Evolutionary conservation across 2,888 invertebrate species (phyloP).

Genomic region (Macrophya annulata): DNA sequence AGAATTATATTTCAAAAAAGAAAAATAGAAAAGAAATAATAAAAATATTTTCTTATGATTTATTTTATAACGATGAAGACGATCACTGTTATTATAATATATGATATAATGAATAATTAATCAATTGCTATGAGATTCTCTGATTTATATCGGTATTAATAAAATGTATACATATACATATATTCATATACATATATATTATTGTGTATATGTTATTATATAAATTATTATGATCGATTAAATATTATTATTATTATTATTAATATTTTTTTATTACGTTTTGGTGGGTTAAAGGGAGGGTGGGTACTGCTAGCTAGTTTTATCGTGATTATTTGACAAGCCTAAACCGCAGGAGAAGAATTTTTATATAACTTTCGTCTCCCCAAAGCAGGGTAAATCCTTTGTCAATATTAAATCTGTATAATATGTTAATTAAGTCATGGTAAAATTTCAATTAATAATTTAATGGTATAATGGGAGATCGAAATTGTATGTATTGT

Average conservation of each 20-base stretch:
- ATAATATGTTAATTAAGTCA: background rate
- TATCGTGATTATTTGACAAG: constrained; percentile 59
- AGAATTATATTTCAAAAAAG: background rate
- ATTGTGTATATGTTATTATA: constrained; percentile 57
- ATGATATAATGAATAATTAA: background rate
- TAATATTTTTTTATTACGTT: constrained; percentile 63
- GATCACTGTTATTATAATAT: background rate
- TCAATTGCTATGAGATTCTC: constrained; percentile 23
- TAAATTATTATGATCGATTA: constrained; percentile 70
- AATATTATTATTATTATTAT: constrained; percentile 68
- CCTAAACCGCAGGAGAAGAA: constrained; percentile 68
- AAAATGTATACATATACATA: constrained; percentile 62
- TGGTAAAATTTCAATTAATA: no score
- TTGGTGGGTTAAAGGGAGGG: background rate
- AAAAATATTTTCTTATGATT: background rate
- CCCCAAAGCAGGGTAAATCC: background rate
- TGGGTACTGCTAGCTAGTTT: constrained; percentile 13
- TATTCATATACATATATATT: constrained; percentile 62
- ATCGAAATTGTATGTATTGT: constrained; percentile 76
- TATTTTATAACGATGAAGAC: background rate
- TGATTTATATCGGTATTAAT: constrained; percentile 49
- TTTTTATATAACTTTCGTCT: background rate
- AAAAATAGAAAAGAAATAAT: background rate
- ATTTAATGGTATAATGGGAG: constrained; percentile 63
- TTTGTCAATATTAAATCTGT: constrained; percentile 5